Conservation (phyloP, 2,888 invertebrate species). For the Apocheima hispidaria region DNA sequence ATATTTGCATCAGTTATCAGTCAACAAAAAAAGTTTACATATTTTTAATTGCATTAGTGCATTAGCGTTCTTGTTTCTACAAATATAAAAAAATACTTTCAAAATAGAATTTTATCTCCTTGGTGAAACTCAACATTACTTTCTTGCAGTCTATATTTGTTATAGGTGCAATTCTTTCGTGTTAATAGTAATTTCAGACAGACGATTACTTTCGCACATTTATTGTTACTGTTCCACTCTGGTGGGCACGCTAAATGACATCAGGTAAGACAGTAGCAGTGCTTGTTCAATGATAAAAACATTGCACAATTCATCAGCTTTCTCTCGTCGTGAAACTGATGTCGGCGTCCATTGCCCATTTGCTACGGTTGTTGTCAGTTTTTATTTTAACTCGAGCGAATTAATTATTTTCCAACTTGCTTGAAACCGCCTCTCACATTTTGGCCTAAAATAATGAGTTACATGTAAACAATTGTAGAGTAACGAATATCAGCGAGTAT, state of each 20-base stretch:
- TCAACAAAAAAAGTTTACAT: not conserved
- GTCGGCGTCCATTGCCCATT: slow-evolving; percentile 42
- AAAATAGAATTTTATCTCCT: too few species aligned
- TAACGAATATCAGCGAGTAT: slow-evolving; percentile 47
- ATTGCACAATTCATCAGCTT: slow-evolving; percentile 54
- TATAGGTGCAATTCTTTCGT: not conserved
- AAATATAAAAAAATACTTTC: too few species aligned
- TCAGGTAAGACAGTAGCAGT: slow-evolving; percentile 43
- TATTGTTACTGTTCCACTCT: slow-evolving; percentile 45
- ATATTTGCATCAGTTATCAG: slow-evolving; percentile 2
- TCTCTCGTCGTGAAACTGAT: slow-evolving; percentile 53
- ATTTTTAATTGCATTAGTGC: not conserved
- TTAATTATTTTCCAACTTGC: slow-evolving; percentile 40
- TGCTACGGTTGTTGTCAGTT: slow-evolving; percentile 47
- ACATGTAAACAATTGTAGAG: slow-evolving; percentile 17
- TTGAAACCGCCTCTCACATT: slow-evolving; percentile 33
- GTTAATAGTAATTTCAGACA: not conserved
- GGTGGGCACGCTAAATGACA: slow-evolving; percentile 47
- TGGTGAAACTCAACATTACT: too few species aligned
- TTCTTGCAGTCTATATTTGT: not conserved
- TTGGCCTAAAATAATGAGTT: slow-evolving; percentile 27
- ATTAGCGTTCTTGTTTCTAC: too few species aligned
- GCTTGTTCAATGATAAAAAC: slow-evolving; percentile 51
- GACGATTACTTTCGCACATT: slow-evolving; percentile 38
- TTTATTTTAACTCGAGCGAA: slow-evolving; percentile 39